Conservation (phyloP, 1,140 invertebrate genomes). For the Lasioglossum albipes region DNA sequence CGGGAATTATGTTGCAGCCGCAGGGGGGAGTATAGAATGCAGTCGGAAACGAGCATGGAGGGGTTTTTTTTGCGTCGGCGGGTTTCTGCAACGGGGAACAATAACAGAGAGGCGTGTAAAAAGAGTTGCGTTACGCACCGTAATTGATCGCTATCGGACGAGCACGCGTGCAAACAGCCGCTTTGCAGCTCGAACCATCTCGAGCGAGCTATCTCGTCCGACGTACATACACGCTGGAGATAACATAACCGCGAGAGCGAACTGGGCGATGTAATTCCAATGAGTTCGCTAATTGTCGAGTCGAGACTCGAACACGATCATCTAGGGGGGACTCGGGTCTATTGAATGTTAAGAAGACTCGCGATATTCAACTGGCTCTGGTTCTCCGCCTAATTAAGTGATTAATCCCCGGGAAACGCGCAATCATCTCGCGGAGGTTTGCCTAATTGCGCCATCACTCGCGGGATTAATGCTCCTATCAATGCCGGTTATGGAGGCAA, state of each 20-base stretch:
- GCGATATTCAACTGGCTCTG: neutral
- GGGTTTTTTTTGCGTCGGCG: neutral
- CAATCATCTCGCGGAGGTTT: too few relatives aligned
- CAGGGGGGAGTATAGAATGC: neutral
- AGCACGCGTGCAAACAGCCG: conserved; percentile 47
- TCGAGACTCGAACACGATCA: neutral
- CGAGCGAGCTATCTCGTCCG: neutral
- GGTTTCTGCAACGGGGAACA: conserved; percentile 26
- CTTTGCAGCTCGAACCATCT: conserved; percentile 41
- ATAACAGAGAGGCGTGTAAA: conserved; percentile 37
- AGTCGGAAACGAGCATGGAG: neutral
- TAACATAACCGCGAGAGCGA: neutral
- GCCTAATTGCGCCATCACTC: too few relatives aligned
- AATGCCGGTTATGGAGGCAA: too few relatives aligned
- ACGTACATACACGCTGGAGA: neutral
- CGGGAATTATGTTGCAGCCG: conserved; percentile 20
- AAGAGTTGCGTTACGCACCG: conserved; percentile 45
- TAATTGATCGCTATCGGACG: conserved; percentile 44
- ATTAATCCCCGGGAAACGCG: too few relatives aligned
- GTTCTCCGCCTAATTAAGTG: too few relatives aligned
- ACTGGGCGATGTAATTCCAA: conserved; percentile 11
- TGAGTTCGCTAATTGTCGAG: conserved; percentile 19
- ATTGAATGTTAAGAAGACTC: neutral
- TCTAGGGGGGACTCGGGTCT: too few relatives aligned
- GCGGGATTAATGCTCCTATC: too few relatives aligned